Percentiles rank a stretch among this genome's conserved stretches.
These are phyloP conservation scores for Coregonus suidteri DNA, from an alignment of 2,797 vertebrate genomes.

Conservation along the genomic window DNA sequence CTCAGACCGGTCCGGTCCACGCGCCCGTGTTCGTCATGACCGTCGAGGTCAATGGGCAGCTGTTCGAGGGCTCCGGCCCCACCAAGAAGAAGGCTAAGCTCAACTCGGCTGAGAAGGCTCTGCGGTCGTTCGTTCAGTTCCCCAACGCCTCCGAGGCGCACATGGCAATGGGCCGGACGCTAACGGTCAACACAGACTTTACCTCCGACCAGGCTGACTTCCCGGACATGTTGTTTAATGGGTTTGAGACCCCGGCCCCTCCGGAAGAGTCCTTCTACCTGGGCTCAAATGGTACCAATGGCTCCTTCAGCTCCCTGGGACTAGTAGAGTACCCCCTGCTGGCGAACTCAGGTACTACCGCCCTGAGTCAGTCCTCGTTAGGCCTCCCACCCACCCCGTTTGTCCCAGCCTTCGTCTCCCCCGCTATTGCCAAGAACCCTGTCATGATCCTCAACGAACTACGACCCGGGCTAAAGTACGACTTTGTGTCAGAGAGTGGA, in stretches of 20 bases:
- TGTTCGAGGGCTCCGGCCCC: slow-evolving; percentile 87
- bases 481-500: slow-evolving; percentile 91
- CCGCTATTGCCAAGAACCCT: slow-evolving; percentile 85
- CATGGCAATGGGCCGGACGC: slow-evolving; percentile 85
- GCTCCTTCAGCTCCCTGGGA: slow-evolving; percentile 73
- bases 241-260: slow-evolving; percentile 81
- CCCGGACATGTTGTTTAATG: slow-evolving; percentile 88
- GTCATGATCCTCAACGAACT: slow-evolving; percentile 95
- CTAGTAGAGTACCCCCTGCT: slow-evolving; percentile 66
- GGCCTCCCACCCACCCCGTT: slow-evolving; percentile 44
- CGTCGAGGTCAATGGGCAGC: slow-evolving; percentile 90
- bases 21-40: slow-evolving; percentile 91
- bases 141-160: slow-evolving; percentile 89
- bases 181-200: slow-evolving; percentile 86
- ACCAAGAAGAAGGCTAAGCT: slow-evolving; percentile 97
- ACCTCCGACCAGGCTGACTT: slow-evolving; percentile 92
- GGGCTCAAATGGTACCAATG: slow-evolving; percentile 74
- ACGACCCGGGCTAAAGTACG: slow-evolving; percentile 88
- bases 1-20: slow-evolving; percentile 90
- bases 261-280: slow-evolving; percentile 78
- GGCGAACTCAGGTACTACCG: slow-evolving; percentile 52
- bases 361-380: slow-evolving; percentile 70
- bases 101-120: slow-evolving; percentile 86
- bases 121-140: slow-evolving; percentile 90
- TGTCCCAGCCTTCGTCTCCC: slow-evolving; percentile 55